These are phyloP conservation scores for Porites divaricata DNA, from an alignment of 92 coral and sea anemone genomes.

Conservation along the genomic window DNA sequence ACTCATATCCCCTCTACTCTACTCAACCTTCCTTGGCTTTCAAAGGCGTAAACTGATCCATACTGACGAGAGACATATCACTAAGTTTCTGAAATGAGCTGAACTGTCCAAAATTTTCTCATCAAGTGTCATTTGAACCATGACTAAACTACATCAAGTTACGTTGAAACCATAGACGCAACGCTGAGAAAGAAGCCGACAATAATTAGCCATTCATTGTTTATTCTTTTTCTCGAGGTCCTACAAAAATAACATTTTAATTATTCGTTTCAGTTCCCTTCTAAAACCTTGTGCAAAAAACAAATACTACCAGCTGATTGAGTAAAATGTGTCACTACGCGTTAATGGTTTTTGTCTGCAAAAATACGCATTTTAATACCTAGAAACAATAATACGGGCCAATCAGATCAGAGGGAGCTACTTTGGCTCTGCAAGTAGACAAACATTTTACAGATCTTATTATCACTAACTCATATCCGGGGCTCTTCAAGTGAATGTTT, in stretches of 20 bases:
- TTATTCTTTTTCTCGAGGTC: background rate
- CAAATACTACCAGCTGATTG: conserved; percentile 25
- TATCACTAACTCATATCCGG: conserved; percentile 27
- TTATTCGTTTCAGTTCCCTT: background rate
- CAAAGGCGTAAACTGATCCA: too few relatives aligned
- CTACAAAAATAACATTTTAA: background rate
- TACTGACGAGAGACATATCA: background rate
- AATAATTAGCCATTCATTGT: background rate
- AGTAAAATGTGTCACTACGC: conserved; percentile 27
- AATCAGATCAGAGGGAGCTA: conserved; percentile 38
- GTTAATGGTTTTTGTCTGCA: conserved; percentile 57
- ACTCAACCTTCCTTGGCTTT: too few relatives aligned
- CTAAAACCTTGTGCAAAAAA: background rate
- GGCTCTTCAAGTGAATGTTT: background rate
- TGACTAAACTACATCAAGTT: background rate
- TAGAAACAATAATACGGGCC: conserved; percentile 49
- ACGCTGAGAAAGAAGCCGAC: conserved; percentile 3
- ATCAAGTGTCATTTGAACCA: background rate
- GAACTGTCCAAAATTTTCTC: background rate
- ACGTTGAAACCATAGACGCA: conserved; percentile 8
- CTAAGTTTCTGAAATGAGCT: background rate
- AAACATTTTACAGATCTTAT: conserved; percentile 33
- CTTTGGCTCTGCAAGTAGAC: conserved; percentile 15
- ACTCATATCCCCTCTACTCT: too few relatives aligned
- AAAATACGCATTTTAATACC: conserved; percentile 42